These are phyloP conservation scores for Cremastobaeus sp. DNA, from an alignment of 2,888 invertebrate genomes.

Conservation along the genomic window DNA sequence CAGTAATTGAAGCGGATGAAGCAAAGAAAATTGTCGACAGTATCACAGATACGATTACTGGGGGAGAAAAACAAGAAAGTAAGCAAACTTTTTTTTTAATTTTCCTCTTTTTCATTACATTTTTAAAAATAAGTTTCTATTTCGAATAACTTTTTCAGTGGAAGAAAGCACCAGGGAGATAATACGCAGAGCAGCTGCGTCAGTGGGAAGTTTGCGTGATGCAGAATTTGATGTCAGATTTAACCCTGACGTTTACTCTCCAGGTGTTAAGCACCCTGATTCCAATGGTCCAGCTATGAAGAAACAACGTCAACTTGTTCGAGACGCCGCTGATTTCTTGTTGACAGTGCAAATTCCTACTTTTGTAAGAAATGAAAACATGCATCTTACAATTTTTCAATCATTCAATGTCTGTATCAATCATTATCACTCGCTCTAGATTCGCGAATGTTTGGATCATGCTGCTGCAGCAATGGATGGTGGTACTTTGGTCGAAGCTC, in stretches of 20 bases:
- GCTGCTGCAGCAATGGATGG: constrained; percentile 97
- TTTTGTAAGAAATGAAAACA: constrained; percentile 88
- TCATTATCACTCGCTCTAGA: too few species aligned
- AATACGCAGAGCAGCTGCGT: constrained; percentile 92
- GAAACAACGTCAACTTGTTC: constrained; percentile 92
- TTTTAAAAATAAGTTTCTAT: constrained; percentile 2
- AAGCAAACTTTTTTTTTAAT: constrained; percentile 66
- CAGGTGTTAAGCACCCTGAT: constrained; percentile 91
- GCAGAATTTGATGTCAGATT: constrained; percentile 98
- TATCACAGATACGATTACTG: constrained; percentile 87
- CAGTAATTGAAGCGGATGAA: constrained; percentile 85
- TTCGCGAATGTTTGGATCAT: constrained; percentile 94
- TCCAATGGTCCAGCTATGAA: constrained; percentile 84
- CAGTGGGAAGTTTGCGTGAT: constrained; percentile 96
- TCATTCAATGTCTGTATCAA: too few species aligned
- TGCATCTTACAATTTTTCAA: too few species aligned
- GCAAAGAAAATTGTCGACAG: constrained; percentile 95
- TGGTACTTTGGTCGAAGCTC: constrained; percentile 91
- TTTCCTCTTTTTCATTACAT: background rate
- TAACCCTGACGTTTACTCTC: constrained; percentile 98
- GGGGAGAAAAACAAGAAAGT: constrained; percentile 87
- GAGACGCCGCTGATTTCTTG: constrained; percentile 97
- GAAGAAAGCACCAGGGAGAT: constrained; percentile 93
- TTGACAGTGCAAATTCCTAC: constrained; percentile 96
- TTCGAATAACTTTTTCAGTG: constrained; percentile 78